Evolutionary conservation across 2,113 vertebrate genomes (phyloP), one percentile per base, ranked within the genome.

Genomic region (Myotis lucifugus): DNA sequence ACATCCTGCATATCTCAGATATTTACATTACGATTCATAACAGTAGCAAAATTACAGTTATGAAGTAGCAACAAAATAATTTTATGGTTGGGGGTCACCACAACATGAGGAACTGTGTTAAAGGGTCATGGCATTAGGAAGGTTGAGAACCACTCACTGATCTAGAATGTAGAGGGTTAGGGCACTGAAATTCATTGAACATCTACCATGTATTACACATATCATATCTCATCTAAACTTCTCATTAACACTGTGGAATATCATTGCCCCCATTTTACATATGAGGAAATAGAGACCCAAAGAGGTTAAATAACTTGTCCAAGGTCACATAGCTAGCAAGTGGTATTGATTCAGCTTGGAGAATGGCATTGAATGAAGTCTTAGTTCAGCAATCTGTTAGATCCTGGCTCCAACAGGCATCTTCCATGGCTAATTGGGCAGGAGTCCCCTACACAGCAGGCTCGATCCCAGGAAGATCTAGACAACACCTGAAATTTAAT

Each of bases 371-470:
- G n/a, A 13, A 74, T 70, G 27, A 32, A 88, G 67, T 48, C 23
- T 50, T 69, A 67, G 40, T 61, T 88, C 50, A 69, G 85, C 88
- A 79, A 91, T 73, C 37, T 79, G 72, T 79, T 83, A 72, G n/a
- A 17, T 67, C 18, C 85, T 73, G 54, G 21, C 27, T 90, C 23
- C 23, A 56, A n/a, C 13, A 77, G 61, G 7, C 4, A 12, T 67
- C 76, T 82, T 3, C 42, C 32, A 67, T 42, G 56, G 37, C n/a
- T 86, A 83, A 77, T 72, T 50, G 18, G 17, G 25, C 25, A 86
- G 25, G 56, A 86, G 5, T 15, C 27, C 23, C 21, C 59, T 37
- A 76, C 7, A 82, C 29, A 82, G 10, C 7, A 86, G 18, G 8
- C 3, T 96, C 0, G 19, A 84, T 46, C 83, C n/a, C 79, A 90